A percentile compares a stretch with the other conserved stretches of the same genome.
phyloP scores from a whole-genome alignment of 2,888 invertebrate species.

The Helicoverpa assulta region DNA sequence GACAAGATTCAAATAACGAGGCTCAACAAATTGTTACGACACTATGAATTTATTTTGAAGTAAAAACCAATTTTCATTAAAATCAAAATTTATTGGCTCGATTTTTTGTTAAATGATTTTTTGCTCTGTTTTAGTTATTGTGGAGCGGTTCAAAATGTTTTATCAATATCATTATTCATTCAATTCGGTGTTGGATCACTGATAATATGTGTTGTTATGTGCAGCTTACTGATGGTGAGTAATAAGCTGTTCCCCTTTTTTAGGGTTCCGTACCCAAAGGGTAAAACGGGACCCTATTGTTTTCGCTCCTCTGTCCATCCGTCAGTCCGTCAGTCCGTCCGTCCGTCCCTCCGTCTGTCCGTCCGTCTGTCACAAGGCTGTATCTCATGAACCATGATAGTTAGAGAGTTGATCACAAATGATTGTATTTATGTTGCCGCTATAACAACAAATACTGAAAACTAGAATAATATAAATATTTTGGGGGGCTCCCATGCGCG shows the following conservation, averaged over 20 bases:
- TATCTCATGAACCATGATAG: too few relatives aligned
- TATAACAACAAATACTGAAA: too few relatives aligned
- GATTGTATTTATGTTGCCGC: too few relatives aligned
- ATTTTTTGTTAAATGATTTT: background rate
- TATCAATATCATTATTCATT: conserved; percentile 75
- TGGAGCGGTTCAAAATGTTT: conserved; percentile 69
- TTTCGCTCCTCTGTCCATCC: too few relatives aligned
- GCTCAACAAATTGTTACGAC: conserved; percentile 67
- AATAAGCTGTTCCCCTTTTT: background rate
- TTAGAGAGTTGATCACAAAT: too few relatives aligned
- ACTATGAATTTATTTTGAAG: conserved; percentile 76
- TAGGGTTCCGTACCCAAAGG: too few relatives aligned
- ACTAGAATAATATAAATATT: too few relatives aligned
- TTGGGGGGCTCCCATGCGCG: too few relatives aligned
- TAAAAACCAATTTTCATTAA: conserved; percentile 59
- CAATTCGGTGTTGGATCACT: conserved; percentile 76
- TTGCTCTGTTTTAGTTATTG: conserved; percentile 73
- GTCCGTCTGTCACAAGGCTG: too few relatives aligned
- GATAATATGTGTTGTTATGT: conserved; percentile 78
- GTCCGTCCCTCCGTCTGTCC: too few relatives aligned
- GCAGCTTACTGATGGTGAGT: conserved; percentile 75
- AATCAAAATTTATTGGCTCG: background rate
- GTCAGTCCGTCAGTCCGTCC: too few relatives aligned
- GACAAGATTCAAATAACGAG: conserved; percentile 54
- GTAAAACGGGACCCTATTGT: too few relatives aligned